Evolutionary conservation across 2,797 vertebrate species (phyloP).

Genomic region (Picus viridis): DNA sequence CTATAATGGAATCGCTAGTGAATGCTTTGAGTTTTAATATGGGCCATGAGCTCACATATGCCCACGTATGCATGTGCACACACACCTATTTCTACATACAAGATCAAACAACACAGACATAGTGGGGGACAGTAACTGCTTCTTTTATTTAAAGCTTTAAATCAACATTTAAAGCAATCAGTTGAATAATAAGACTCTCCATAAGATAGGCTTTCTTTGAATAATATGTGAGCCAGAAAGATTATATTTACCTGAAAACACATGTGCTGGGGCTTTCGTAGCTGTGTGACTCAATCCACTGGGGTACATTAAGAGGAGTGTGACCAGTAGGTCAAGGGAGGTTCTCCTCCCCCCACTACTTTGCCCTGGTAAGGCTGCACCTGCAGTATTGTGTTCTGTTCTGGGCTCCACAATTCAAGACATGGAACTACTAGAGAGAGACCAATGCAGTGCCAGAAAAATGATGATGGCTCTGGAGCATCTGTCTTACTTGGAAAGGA

Average conservation of each 20-base stretch:
- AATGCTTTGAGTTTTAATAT: background rate
- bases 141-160: background rate
- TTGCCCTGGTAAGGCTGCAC: too few relatives aligned
- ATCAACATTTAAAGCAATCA: background rate
- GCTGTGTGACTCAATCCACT: background rate
- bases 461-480: too few relatives aligned
- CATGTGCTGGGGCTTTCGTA: background rate
- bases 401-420: too few relatives aligned
- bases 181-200: background rate
- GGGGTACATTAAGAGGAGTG: too few relatives aligned
- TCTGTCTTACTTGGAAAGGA: too few relatives aligned
- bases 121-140: background rate
- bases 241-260: constrained; percentile 1
- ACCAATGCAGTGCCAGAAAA: too few relatives aligned
- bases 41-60: background rate
- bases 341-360: too few relatives aligned
- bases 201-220: background rate
- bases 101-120: background rate
- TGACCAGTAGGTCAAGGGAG: too few relatives aligned
- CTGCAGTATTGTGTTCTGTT: too few relatives aligned
- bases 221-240: constrained; percentile 15
- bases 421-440: too few relatives aligned
- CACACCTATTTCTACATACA: background rate
- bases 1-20: background rate
- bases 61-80: rapidly evolving